These are phyloP conservation scores for Phalacrocorax aristotelis DNA, from an alignment of 2,113 vertebrate species.

Conservation along the genomic window DNA sequence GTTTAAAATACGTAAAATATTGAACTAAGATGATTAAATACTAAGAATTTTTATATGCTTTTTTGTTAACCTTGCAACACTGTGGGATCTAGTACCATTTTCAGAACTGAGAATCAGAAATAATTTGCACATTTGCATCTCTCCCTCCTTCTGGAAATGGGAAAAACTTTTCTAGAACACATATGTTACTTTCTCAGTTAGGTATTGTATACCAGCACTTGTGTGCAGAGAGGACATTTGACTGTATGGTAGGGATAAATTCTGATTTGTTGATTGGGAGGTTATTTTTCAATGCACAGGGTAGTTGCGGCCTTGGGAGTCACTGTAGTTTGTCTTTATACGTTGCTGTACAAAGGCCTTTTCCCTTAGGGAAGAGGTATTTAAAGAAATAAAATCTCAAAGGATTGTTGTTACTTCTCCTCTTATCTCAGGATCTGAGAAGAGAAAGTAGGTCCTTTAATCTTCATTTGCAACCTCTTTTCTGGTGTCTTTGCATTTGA, in stretches of 20 bases:
- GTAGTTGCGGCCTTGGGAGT: rapidly evolving
- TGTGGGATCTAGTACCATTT: not conserved
- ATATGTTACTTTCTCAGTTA: not conserved
- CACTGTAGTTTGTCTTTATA: not conserved
- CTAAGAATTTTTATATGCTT: not conserved
- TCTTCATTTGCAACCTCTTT: not conserved
- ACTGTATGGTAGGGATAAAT: not conserved
- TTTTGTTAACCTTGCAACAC: not conserved
- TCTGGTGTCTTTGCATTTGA: not conserved
- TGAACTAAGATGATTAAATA: not conserved
- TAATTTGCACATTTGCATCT: not conserved
- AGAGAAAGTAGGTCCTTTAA: not conserved
- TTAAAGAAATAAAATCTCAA: not conserved
- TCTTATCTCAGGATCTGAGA: not conserved
- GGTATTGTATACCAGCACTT: not conserved
- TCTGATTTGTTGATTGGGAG: not conserved
- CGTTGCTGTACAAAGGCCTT: not conserved
- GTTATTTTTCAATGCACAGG: not conserved
- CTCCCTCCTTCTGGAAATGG: not conserved
- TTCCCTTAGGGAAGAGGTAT: not conserved
- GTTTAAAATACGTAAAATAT: not conserved
- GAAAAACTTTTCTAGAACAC: not conserved
- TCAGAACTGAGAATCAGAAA: not conserved
- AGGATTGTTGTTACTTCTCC: not conserved
- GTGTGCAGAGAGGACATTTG: not conserved